Conservation (phyloP, 2,113 vertebrate species). For the Ceyx cyanopectus region DNA sequence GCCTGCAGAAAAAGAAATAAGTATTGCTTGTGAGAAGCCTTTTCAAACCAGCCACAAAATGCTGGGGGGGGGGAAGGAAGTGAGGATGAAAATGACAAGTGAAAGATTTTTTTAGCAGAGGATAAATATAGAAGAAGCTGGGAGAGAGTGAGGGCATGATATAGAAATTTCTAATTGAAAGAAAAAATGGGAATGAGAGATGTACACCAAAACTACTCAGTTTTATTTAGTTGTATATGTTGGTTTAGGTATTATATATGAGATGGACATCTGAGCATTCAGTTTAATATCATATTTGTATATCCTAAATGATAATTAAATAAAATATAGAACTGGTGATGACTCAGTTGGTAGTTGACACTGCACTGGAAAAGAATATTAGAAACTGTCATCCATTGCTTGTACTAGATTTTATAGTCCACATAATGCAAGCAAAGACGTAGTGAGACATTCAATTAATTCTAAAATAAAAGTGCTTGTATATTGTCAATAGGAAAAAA, state of each 20-base stretch:
- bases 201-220: not conserved
- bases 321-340: not conserved
- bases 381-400: not conserved
- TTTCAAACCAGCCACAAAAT: not conserved
- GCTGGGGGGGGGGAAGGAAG: not conserved
- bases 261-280: not conserved
- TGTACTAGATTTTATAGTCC: not conserved
- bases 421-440: not conserved
- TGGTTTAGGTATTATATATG: accelerated
- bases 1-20: not conserved
- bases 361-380: not conserved
- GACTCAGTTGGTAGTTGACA: not conserved
- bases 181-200: not conserved
- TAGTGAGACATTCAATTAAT: not conserved
- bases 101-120: not conserved
- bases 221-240: not conserved
- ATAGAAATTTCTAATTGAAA: not conserved
- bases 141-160: not conserved
- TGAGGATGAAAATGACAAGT: not conserved
- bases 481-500: not conserved
- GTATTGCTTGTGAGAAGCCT: not conserved
- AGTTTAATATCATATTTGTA: not conserved
- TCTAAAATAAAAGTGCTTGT: not conserved
- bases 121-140: not conserved
- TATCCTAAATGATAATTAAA: not conserved